phyloP scores from a whole-genome alignment of 1,140 invertebrate species.

The Leptoteleia sp. region DNA sequence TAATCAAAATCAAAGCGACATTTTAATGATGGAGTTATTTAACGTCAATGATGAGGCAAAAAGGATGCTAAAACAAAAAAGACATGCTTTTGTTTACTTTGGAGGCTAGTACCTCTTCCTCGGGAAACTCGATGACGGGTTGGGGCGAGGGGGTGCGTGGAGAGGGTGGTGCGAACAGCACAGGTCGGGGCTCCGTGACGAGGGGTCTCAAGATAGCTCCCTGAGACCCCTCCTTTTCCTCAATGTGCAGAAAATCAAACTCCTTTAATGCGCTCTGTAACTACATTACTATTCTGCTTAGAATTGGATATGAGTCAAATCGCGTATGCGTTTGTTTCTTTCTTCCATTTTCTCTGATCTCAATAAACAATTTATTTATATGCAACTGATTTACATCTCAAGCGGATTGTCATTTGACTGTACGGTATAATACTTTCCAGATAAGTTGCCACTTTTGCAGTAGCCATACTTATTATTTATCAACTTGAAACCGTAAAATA shows the following conservation, averaged over 20 bases:
- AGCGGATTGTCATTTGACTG: neutral
- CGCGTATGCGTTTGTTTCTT: constrained; percentile 12
- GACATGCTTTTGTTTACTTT: constrained; percentile 69
- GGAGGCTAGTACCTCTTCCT: constrained; percentile 85
- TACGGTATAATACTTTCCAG: neutral
- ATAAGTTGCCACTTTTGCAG: no score
- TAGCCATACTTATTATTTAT: no score
- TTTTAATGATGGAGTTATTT: constrained; percentile 8
- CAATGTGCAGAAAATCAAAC: constrained; percentile 93
- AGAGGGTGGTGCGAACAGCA: constrained; percentile 82
- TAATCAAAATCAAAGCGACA: constrained; percentile 10
- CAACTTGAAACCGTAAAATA: no score
- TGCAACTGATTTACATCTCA: neutral
- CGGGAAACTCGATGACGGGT: constrained; percentile 89
- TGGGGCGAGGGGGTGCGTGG: constrained; percentile 88
- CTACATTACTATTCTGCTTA: constrained; percentile 82
- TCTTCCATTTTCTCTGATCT: neutral
- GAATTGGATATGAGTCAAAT: constrained; percentile 45
- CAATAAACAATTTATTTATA: neutral
- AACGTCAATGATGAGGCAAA: constrained; percentile 5
- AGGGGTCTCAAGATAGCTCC: constrained; percentile 80
- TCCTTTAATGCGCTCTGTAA: constrained; percentile 91
- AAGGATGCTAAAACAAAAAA: constrained; percentile 33
- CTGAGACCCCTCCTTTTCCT: constrained; percentile 84
- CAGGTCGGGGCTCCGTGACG: constrained; percentile 79